Conservation (phyloP, 2,113 vertebrate species). For the Toxotes chatareus region DNA sequence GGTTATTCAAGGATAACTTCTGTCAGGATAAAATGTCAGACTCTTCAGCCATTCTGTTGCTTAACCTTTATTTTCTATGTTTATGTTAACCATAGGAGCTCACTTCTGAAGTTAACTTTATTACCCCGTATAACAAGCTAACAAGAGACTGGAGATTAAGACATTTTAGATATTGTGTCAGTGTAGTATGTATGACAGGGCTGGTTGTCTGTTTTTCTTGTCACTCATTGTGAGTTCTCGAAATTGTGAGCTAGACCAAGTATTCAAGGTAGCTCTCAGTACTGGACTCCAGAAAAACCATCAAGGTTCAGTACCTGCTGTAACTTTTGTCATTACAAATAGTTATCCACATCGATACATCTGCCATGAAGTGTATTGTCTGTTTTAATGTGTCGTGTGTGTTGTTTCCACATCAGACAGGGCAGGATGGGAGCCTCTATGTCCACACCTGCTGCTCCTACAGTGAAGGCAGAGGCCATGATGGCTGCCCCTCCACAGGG, state of each 20-base stretch:
- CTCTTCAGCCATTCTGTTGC: neutral
- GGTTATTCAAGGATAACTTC: conserved; percentile 31
- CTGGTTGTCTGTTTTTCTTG: neutral
- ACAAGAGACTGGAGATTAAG: neutral
- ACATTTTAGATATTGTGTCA: neutral
- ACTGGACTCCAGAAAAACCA: neutral
- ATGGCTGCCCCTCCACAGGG: conserved; percentile 72
- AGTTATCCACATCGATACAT: too few relatives aligned
- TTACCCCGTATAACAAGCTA: neutral
- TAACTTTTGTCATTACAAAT: too few relatives aligned
- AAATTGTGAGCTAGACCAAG: too few relatives aligned
- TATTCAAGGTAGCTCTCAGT: neutral
- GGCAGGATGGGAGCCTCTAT: conserved; percentile 86
- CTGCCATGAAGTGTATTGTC: neutral
- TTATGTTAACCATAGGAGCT: too few relatives aligned
- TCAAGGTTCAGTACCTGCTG: neutral
- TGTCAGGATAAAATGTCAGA: neutral
- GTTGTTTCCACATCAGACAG: neutral
- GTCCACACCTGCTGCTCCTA: conserved; percentile 76
- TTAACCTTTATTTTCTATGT: neutral
- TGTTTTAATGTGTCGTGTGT: neutral
- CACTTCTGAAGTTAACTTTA: too few relatives aligned
- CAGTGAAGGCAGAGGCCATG: conserved; percentile 57
- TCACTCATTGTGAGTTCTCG: neutral
- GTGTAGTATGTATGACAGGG: neutral